Percentiles rank a stretch among this genome's conserved stretches.
phyloP scores from a whole-genome alignment of 1,140 invertebrate species.

The Dendrolimus punctatus region DNA sequence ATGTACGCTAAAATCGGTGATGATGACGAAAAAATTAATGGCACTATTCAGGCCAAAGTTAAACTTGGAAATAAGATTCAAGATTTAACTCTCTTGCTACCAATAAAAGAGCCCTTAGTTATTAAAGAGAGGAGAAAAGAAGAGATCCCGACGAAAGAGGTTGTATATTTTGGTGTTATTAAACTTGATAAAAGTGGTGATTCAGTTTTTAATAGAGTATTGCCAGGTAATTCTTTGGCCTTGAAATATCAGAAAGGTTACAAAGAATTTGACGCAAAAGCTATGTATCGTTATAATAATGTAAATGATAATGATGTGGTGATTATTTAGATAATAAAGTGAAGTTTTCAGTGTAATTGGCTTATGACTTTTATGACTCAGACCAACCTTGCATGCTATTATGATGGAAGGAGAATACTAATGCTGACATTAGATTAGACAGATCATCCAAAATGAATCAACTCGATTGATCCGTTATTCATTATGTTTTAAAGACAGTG shows the following conservation, averaged over 20 bases:
- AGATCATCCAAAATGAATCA: too few species aligned
- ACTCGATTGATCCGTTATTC: too few species aligned
- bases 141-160: constrained; percentile 20
- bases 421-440: too few species aligned
- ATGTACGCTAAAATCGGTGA: constrained; percentile 25
- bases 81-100: constrained; percentile 48
- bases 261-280: constrained; percentile 24
- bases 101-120: constrained; percentile 45
- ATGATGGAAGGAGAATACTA: not conserved
- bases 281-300: constrained; percentile 30
- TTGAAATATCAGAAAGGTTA: constrained; percentile 58
- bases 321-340: constrained; percentile 38
- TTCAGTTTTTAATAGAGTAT: constrained; percentile 38
- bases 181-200: constrained; percentile 41
- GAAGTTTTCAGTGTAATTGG: too few species aligned
- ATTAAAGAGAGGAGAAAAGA: constrained; percentile 46
- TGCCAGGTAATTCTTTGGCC: constrained; percentile 47
- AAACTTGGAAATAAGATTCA: constrained; percentile 41
- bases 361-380: too few species aligned
- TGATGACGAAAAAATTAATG: constrained; percentile 28
- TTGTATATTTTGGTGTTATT: constrained; percentile 51
- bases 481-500: too few species aligned
- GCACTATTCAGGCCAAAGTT: constrained; percentile 56
- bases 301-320: constrained; percentile 34
- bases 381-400: too few species aligned